phyloP scores from a whole-genome alignment of 2,888 invertebrate genomes.

The Mactromeris polynyma region DNA sequence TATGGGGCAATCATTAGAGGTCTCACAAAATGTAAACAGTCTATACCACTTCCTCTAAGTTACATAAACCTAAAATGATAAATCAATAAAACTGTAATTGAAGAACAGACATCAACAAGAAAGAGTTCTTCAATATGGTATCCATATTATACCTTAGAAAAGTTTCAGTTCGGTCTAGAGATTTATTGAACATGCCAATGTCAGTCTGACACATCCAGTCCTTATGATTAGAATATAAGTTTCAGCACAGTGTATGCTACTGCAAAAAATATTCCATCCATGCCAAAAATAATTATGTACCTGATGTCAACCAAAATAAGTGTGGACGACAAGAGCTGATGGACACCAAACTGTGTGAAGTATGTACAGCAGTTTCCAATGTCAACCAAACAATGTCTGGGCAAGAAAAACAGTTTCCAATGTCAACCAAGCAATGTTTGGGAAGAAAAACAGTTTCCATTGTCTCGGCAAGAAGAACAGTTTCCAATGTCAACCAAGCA shows the following conservation, averaged over 20 bases:
- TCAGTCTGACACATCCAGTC: no score
- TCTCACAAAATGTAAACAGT: not conserved
- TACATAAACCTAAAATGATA: not conserved
- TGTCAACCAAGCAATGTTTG: not conserved
- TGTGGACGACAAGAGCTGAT: not conserved
- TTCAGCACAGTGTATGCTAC: no score
- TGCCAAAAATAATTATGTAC: no score
- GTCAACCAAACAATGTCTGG: not conserved
- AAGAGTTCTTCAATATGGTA: no score
- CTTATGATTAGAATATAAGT: no score
- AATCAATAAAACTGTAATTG: conserved; percentile 1
- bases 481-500: not conserved
- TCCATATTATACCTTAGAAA: no score
- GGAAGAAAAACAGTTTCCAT: no score
- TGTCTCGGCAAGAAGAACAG: no score
- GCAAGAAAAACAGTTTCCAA: not conserved
- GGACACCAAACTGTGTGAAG: not conserved
- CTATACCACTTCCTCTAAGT: not conserved
- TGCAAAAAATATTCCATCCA: no score
- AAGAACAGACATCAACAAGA: not conserved
- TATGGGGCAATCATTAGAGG: not conserved
- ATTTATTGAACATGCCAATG: no score
- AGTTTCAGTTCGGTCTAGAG: no score
- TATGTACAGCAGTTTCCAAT: not conserved
- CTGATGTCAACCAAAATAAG: not conserved